Conservation (phyloP, 2,797 vertebrate species). For the Acomys russatus region DNA sequence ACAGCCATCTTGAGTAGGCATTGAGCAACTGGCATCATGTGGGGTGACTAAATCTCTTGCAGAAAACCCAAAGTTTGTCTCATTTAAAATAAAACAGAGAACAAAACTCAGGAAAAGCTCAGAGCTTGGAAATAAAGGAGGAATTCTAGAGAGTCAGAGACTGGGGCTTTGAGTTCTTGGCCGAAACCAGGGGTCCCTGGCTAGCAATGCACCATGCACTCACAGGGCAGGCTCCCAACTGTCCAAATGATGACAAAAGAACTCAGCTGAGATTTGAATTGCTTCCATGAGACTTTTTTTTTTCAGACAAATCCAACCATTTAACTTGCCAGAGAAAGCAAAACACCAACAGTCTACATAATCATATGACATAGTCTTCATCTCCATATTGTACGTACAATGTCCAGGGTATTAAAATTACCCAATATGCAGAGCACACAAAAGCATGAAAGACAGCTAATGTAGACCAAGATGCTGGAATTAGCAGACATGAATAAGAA, state of each 20-base stretch:
- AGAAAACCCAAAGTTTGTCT: constrained; percentile 13
- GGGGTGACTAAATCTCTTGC: not conserved
- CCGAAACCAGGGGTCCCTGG: not conserved
- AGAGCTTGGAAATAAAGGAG: not conserved
- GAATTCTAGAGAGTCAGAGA: not conserved
- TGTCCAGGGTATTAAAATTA: constrained; percentile 12
- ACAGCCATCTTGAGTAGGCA: not conserved
- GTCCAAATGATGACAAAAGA: not conserved
- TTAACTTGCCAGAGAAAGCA: constrained; percentile 29
- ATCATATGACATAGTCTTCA: constrained; percentile 6
- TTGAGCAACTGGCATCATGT: not conserved
- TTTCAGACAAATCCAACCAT: constrained; percentile 8
- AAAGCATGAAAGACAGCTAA: constrained; percentile 11
- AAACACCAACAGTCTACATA: constrained; percentile 2
- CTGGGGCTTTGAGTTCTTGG: not conserved
- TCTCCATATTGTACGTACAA: not conserved
- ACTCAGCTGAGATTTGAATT: constrained; percentile 33
- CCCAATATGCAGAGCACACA: not conserved
- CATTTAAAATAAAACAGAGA: constrained; percentile 16
- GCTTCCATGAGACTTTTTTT: not conserved
- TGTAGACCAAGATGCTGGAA: not conserved
- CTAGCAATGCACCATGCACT: not conserved
- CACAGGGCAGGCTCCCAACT: not conserved
- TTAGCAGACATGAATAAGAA: not conserved
- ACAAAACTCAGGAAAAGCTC: constrained; percentile 30